Percentiles rank a stretch among this genome's conserved stretches.
phyloP scores from a whole-genome alignment of 1,140 invertebrate genomes.

The Drosophila sp. region DNA sequence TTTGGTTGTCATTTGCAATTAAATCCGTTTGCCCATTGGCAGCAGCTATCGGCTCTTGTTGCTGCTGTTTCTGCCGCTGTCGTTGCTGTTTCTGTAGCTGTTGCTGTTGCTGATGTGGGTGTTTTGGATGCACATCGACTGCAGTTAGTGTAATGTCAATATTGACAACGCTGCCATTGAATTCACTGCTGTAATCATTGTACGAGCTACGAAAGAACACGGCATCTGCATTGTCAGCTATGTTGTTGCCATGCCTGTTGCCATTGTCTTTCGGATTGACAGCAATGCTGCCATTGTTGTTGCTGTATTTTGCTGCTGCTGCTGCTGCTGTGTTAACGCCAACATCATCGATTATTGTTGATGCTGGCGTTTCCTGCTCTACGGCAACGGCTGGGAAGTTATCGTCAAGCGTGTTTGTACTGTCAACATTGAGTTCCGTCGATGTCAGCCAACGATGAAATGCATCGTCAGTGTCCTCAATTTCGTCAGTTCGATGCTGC shows the following conservation, averaged over 20 bases:
- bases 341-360: constrained; percentile 80
- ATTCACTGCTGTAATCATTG: constrained; percentile 81
- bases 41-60: constrained; percentile 23
- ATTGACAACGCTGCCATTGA: constrained; percentile 82
- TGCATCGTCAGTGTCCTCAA: constrained; percentile 75
- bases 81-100: constrained; percentile 37
- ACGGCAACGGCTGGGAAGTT: constrained; percentile 53
- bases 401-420: constrained; percentile 66
- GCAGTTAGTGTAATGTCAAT: constrained; percentile 84
- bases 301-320: constrained; percentile 19
- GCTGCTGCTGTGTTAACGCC: constrained; percentile 42
- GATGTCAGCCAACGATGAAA: constrained; percentile 83
- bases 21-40: constrained; percentile 67
- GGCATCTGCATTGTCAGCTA: constrained; percentile 66
- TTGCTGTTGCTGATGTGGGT: constrained; percentile 39
- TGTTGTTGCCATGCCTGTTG: constrained; percentile 54
- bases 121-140: constrained; percentile 75
- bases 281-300: constrained; percentile 13
- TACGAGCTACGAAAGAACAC: constrained; percentile 79
- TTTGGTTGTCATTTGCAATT: constrained; percentile 82
- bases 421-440: constrained; percentile 72
- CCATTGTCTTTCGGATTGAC: constrained; percentile 55
- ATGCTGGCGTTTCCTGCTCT: constrained; percentile 69
- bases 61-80: constrained; percentile 20
- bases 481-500: constrained; percentile 57